Percentiles rank a stretch among this genome's conserved stretches.
phyloP scores from a whole-genome alignment of 2,797 vertebrate species.

The Hippoglossus hippoglossus region DNA sequence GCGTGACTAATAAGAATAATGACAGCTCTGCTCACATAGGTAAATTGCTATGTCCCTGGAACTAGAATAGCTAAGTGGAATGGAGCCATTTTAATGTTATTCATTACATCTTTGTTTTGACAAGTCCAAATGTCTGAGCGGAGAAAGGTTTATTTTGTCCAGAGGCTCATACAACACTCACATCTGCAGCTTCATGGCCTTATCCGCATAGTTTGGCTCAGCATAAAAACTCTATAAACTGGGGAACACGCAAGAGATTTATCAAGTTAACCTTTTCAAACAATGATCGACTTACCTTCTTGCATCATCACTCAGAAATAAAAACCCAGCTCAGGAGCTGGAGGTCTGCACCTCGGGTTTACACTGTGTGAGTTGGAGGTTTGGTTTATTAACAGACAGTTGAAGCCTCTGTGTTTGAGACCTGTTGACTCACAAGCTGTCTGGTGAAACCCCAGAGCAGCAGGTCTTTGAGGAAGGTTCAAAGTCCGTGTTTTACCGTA shows the following conservation, averaged over 20 bases:
- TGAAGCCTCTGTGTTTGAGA: background rate
- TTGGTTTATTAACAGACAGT: background rate
- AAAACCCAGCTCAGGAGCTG: background rate
- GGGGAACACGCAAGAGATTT: slow-evolving; percentile 6
- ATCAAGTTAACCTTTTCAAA: slow-evolving; percentile 26
- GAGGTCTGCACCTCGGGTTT: background rate
- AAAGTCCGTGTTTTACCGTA: background rate
- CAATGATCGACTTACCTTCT: slow-evolving; percentile 1
- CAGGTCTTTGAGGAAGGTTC: background rate
- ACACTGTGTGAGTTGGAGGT: background rate
- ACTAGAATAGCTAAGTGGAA: slow-evolving; percentile 13
- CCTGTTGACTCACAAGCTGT: background rate
- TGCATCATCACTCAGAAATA: slow-evolving; percentile 1
- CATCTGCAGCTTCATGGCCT: background rate
- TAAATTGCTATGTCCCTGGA: background rate
- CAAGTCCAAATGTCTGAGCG: slow-evolving; percentile 12
- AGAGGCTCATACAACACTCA: background rate
- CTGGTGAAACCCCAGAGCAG: background rate
- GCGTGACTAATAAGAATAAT: background rate
- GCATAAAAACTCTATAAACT: background rate
- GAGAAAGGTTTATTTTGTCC: background rate
- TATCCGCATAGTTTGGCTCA: too few species aligned
- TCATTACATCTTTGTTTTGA: slow-evolving; percentile 46
- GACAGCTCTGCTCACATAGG: background rate
- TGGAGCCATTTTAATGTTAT: slow-evolving; percentile 18